Evolutionary conservation across 2,888 invertebrate genomes (phyloP).

Genomic region (Mythimna lalbum): DNA sequence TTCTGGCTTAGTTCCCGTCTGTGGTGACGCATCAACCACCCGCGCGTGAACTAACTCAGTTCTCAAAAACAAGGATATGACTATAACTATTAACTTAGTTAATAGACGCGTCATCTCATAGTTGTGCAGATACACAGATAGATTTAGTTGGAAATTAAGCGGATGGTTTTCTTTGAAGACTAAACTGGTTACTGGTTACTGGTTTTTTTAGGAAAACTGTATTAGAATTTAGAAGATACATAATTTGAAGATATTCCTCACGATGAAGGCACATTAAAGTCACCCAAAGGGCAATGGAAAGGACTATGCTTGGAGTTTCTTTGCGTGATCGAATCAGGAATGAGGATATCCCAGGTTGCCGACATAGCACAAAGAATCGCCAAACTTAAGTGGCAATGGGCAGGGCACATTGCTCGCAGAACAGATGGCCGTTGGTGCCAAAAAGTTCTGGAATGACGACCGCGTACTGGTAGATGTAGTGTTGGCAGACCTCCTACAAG

Average conservation of each 20-base stretch:
- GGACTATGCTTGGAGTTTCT: too few relatives aligned
- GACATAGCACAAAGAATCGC: too few relatives aligned
- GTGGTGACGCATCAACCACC: slow-evolving; percentile 18
- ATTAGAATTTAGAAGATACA: background rate
- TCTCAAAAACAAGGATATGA: slow-evolving; percentile 40
- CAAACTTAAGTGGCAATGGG: too few relatives aligned
- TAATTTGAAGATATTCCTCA: background rate
- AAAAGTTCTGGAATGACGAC: too few relatives aligned
- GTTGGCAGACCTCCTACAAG: too few relatives aligned
- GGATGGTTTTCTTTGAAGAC: background rate
- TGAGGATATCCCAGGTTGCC: too few relatives aligned
- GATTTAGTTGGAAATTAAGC: background rate
- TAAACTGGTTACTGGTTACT: background rate
- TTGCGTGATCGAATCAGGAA: too few relatives aligned
- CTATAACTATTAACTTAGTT: slow-evolving; percentile 12
- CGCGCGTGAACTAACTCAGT: background rate
- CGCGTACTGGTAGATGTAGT: too few relatives aligned
- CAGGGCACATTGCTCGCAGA: too few relatives aligned
- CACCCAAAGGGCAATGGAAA: too few relatives aligned
- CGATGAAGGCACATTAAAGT: background rate
- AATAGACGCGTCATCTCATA: slow-evolving; percentile 10
- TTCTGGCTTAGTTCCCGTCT: background rate
- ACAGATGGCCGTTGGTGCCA: too few relatives aligned
- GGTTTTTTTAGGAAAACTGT: background rate
- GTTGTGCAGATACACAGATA: background rate